A percentile compares a stretch with the other conserved stretches of the same genome.
Evolutionary conservation across 2,797 vertebrate genomes (phyloP).

Genomic region (Aselliscus stoliczkanus): DNA sequence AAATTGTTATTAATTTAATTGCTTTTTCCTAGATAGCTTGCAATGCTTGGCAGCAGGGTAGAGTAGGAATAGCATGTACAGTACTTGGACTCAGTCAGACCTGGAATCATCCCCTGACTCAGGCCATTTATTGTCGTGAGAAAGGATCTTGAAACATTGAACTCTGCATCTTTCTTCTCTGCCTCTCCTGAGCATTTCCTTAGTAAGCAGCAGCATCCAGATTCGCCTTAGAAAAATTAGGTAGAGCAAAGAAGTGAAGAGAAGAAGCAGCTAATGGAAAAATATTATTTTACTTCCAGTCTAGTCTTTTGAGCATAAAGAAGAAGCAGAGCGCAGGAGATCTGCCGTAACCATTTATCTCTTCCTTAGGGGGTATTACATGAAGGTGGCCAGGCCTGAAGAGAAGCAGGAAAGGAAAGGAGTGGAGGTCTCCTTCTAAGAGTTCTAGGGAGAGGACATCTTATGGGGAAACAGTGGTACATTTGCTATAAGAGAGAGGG

Average conservation of each 20-base stretch:
- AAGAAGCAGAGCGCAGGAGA: not conserved
- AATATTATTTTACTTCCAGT: not conserved
- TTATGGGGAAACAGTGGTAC: not conserved
- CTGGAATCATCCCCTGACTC: not conserved
- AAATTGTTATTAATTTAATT: constrained; percentile 13
- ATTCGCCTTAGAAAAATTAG: not conserved
- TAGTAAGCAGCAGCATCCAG: not conserved
- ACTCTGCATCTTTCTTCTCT: not conserved
- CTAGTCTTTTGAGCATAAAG: not conserved
- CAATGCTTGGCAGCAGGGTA: constrained; percentile 2
- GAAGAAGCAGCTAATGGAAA: not conserved
- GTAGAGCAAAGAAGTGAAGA: not conserved
- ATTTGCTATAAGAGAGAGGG: not conserved
- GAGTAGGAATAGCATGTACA: not conserved
- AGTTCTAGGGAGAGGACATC: not conserved
- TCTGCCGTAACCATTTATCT: accelerated
- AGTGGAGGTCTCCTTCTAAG: not conserved
- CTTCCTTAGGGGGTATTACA: accelerated
- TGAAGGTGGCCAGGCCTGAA: not conserved
- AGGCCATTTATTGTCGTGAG: not conserved
- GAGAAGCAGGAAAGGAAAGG: not conserved
- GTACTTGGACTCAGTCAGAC: not conserved
- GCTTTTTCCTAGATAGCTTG: constrained; percentile 43
- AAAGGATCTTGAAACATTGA: not conserved
- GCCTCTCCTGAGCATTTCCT: not conserved